Evolutionary conservation across 2,797 vertebrate genomes (phyloP).

Genomic region (Champsocephalus esox): DNA sequence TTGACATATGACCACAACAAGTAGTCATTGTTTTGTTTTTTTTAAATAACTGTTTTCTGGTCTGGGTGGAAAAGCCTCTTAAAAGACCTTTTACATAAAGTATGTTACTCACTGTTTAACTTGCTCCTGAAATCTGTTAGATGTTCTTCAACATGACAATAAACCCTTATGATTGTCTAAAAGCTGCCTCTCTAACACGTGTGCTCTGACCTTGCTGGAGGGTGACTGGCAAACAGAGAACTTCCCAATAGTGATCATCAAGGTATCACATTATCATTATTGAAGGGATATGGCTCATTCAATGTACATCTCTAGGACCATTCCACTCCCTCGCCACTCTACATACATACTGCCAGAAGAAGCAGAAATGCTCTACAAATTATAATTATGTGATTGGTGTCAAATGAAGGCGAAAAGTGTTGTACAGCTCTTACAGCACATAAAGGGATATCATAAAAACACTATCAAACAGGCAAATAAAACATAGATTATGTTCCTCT

Average conservation of each 20-base stretch:
- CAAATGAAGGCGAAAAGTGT: not conserved
- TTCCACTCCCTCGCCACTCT: not conserved
- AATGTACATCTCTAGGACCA: conserved; percentile 20
- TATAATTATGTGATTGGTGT: not conserved
- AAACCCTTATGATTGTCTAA: not conserved
- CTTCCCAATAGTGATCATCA: conserved; percentile 24
- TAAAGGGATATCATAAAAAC: not conserved
- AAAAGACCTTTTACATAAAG: too few species aligned
- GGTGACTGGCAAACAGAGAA: not conserved
- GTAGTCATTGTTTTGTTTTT: too few species aligned
- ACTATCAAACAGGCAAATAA: not conserved
- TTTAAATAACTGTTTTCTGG: too few species aligned
- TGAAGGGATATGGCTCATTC: conserved; percentile 26
- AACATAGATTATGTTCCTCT: not conserved
- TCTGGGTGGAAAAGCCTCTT: too few species aligned
- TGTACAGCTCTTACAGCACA: not conserved
- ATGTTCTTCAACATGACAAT: not conserved
- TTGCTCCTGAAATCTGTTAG: not conserved
- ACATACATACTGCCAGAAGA: not conserved
- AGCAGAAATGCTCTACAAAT: conserved; percentile 16
- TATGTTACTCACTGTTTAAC: too few species aligned
- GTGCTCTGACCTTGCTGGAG: conserved; percentile 31
- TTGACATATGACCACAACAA: too few species aligned
- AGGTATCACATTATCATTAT: conserved; percentile 20
- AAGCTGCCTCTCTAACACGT: not conserved